These are phyloP conservation scores for Balaeniceps rex DNA, from an alignment of 2,113 vertebrate genomes.

Conservation along the genomic window DNA sequence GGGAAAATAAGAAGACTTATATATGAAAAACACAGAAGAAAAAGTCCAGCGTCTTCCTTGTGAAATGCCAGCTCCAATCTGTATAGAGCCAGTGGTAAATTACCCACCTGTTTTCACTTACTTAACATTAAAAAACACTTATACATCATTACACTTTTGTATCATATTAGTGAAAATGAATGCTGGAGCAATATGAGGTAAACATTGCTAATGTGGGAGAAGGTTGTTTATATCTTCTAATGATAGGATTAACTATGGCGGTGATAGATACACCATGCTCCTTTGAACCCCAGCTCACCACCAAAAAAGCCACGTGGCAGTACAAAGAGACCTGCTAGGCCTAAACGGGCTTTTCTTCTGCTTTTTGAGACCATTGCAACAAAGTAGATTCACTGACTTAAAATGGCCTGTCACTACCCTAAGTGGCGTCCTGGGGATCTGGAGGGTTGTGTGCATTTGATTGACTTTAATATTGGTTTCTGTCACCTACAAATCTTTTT, in stretches of 20 bases:
- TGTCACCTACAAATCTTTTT: background rate
- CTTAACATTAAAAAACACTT: conserved; percentile 79
- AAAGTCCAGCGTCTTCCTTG: background rate
- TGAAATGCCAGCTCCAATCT: conserved; percentile 46
- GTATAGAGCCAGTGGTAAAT: conserved; percentile 51
- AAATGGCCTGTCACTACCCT: background rate
- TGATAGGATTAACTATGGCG: conserved; percentile 47
- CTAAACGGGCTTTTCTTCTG: background rate
- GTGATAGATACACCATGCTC: conserved; percentile 19
- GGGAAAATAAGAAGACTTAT: background rate
- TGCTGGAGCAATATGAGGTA: conserved; percentile 43
- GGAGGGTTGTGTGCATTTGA: background rate
- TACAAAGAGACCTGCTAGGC: background rate
- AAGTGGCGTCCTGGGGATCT: background rate
- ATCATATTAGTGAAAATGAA: conserved; percentile 76
- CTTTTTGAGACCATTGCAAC: background rate
- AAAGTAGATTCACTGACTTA: background rate
- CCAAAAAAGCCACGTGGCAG: background rate
- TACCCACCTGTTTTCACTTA: conserved; percentile 78
- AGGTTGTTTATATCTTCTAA: background rate
- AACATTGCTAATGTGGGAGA: conserved; percentile 67
- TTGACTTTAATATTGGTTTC: background rate
- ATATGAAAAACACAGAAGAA: background rate
- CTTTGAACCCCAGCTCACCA: conserved; percentile 28
- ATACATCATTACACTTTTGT: conserved; percentile 73